These are phyloP conservation scores for Eurytoma californica DNA, from an alignment of 2,888 invertebrate genomes.

Conservation along the genomic window DNA sequence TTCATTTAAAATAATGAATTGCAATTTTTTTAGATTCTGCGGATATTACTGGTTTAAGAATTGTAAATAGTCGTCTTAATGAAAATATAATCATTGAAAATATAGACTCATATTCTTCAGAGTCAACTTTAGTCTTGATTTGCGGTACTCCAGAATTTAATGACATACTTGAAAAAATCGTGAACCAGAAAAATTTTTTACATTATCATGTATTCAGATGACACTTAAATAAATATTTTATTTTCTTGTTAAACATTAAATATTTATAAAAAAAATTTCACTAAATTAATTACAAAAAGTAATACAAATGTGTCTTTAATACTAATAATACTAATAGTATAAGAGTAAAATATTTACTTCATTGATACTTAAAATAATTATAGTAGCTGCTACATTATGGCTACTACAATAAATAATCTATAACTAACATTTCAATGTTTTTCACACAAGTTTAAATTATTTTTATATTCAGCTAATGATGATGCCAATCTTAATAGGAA, in stretches of 20 bases:
- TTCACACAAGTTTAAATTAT: no score
- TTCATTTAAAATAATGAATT: conserved; percentile 36
- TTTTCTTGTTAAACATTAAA: not conserved
- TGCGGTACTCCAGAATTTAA: conserved; percentile 69
- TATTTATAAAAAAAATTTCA: not conserved
- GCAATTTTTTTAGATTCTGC: conserved; percentile 55
- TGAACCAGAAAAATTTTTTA: conserved; percentile 57
- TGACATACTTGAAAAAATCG: conserved; percentile 59
- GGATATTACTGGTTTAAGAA: conserved; percentile 62
- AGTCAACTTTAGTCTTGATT: conserved; percentile 67
- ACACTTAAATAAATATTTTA: conserved; percentile 44
- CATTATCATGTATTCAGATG: conserved; percentile 64
- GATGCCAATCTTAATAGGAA: no score
- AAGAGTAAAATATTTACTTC: no score
- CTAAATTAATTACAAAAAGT: not conserved
- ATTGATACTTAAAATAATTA: no score
- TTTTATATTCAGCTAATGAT: no score
- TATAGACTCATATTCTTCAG: conserved; percentile 54
- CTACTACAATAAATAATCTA: no score
- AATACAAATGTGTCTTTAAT: not conserved
- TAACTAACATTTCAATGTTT: no score
- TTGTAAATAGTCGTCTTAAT: conserved; percentile 61
- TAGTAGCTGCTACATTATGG: no score
- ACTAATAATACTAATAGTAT: no score
- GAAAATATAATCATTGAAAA: conserved; percentile 57